phyloP scores from a whole-genome alignment of 2,797 vertebrate species.

The Florisuga fusca region DNA sequence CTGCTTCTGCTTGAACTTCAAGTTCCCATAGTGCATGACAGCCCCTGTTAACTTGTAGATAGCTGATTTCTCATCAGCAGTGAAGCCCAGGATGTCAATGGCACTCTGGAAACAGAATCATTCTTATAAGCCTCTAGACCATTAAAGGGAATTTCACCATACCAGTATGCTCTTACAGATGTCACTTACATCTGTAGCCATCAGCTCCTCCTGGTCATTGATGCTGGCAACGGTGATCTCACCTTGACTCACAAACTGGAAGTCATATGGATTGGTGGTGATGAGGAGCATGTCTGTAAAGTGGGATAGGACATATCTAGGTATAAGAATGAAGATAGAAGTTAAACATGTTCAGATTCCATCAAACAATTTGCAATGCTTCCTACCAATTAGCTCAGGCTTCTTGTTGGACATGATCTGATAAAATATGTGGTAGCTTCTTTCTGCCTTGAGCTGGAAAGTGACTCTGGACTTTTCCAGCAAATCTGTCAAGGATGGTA shows the following conservation, averaged over 20 bases:
- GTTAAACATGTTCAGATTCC: background rate
- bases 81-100: slow-evolving; percentile 86
- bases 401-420: slow-evolving; percentile 81
- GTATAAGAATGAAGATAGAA: background rate
- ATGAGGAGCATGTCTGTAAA: slow-evolving; percentile 60
- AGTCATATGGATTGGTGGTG: slow-evolving; percentile 90
- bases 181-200: slow-evolving; percentile 57
- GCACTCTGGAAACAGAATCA: slow-evolving; percentile 41
- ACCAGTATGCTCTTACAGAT: background rate
- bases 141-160: background rate
- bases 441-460: slow-evolving; percentile 89
- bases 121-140: background rate
- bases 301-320: background rate
- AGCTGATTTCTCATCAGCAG: slow-evolving; percentile 81
- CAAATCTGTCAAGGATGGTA: slow-evolving; percentile 76
- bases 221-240: slow-evolving; percentile 74
- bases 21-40: slow-evolving; percentile 87
- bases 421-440: slow-evolving; percentile 91
- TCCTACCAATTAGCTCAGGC: slow-evolving; percentile 13
- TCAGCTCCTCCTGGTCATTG: slow-evolving; percentile 75
- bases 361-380: background rate
- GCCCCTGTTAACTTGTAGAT: slow-evolving; percentile 89
- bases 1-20: slow-evolving; percentile 91
- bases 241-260: slow-evolving; percentile 86
- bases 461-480: slow-evolving; percentile 91